Evolutionary conservation across 2,113 vertebrate genomes (phyloP).

Genomic region (Charina bottae): DNA sequence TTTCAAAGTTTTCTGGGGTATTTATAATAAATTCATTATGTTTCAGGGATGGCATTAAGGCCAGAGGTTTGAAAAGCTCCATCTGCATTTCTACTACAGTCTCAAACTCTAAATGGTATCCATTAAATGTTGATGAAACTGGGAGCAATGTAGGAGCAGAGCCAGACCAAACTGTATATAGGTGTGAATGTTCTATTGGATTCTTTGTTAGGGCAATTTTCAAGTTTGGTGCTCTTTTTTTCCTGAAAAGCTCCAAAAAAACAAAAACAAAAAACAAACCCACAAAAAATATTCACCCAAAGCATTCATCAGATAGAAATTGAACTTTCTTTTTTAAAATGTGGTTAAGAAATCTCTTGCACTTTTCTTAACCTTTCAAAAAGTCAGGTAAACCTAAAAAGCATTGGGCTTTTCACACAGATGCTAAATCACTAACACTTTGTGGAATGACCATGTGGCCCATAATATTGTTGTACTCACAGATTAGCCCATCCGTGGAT

Average conservation of each 20-base stretch:
- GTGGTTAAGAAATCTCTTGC: neutral
- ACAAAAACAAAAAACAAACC: neutral
- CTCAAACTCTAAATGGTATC: neutral
- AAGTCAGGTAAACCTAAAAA: neutral
- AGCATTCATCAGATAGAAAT: neutral
- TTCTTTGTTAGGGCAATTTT: neutral
- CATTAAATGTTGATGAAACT: neutral
- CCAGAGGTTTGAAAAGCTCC: neutral
- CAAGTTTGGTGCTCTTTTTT: neutral
- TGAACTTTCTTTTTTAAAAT: neutral
- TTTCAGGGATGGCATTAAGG: neutral
- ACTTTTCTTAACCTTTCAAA: neutral
- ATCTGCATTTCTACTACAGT: neutral
- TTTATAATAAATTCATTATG: neutral
- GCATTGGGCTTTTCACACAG: neutral
- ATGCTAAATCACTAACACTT: neutral
- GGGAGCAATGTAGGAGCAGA: neutral
- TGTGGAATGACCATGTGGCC: neutral
- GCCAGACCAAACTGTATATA: neutral
- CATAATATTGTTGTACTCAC: neutral
- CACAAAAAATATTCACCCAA: neutral
- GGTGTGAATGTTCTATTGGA: neutral
- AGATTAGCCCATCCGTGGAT: neutral
- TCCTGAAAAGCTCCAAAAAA: neutral
- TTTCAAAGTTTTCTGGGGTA: conserved; percentile 21